Evolutionary conservation across 2,113 vertebrate genomes (phyloP).

Genomic region (Pomatostomus ruficeps): DNA sequence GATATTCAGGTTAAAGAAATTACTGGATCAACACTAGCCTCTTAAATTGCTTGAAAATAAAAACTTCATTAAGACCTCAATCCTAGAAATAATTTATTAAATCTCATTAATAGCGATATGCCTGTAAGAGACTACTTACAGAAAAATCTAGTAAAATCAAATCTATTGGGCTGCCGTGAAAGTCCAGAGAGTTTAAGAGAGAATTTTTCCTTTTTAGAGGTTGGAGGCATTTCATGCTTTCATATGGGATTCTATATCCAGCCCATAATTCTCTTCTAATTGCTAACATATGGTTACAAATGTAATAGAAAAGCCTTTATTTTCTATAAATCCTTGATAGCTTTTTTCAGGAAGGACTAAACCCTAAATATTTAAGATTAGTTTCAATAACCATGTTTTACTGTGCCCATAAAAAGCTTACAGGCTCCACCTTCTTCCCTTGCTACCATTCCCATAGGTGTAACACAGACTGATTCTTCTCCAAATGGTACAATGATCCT

Average conservation of each 20-base stretch:
- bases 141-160: background rate
- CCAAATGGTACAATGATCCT: background rate
- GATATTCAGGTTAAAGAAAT: background rate
- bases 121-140: background rate
- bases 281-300: background rate
- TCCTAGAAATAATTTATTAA: background rate
- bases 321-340: background rate
- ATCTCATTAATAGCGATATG: background rate
- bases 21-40: background rate
- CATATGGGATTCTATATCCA: background rate
- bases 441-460: background rate
- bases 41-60: background rate
- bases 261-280: background rate
- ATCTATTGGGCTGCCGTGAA: background rate
- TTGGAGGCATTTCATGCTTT: background rate
- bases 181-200: background rate
- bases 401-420: background rate
- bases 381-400: background rate
- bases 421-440: background rate
- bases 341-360: background rate
- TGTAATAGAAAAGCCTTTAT: constrained; percentile 5
- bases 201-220: background rate
- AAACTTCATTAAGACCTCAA: background rate
- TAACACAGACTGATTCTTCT: background rate
- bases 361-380: background rate